Evolutionary conservation across 2,113 vertebrate species (phyloP), one percentile per base, ranked within the genome.

Genomic region (Xyliphius kryptos): DNA sequence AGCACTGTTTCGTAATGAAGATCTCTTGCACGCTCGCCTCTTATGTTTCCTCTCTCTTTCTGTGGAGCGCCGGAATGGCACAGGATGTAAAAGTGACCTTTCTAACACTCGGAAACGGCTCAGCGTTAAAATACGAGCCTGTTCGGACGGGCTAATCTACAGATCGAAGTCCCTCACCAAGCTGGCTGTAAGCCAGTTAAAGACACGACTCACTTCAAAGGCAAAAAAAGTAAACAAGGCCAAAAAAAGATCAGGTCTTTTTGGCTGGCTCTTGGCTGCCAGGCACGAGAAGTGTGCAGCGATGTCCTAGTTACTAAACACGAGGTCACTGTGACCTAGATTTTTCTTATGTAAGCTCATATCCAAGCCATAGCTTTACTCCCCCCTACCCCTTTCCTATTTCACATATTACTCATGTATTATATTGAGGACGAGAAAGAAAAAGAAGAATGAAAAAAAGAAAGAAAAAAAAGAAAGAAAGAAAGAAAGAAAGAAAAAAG

Each of bases 301-400:
- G 66, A 78, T 82, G 84, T 81, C 83, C 86, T 83, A 87, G 81
- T 70, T 70, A 78, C 73, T 80, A 77, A 77, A 78, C 84, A 82
- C 74, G 81, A 86, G 86, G 86, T 89, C 86, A 87, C 79, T 72
- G 69, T 84, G 85, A 89, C 87, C 86, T 79, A 87, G 77, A 85
- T 89, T 80, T 80, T 20, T 79, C 77, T 79, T 76, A 80, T 79
- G 72, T 76, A 74, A 83, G 79, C 76, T 80, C 79, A 73, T 81
- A 74, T 77, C 74, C 71, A 73, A 74, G 74, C 74, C 74, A 67
- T 66, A 47, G 56, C 73, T 72, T 72, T 63, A 15, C 59, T 61
- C 57, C 16, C 69, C 72, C 74, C 67, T 72, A 66, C 61, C 78
- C 61, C 70, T 77, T 79, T n/a, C n/a, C n/a, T n/a, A n/a, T n/a